Evolutionary conservation across 2,113 vertebrate species (phyloP), one percentile per base, ranked within the genome.

Genomic region (Neomonachus schauinslandi): DNA sequence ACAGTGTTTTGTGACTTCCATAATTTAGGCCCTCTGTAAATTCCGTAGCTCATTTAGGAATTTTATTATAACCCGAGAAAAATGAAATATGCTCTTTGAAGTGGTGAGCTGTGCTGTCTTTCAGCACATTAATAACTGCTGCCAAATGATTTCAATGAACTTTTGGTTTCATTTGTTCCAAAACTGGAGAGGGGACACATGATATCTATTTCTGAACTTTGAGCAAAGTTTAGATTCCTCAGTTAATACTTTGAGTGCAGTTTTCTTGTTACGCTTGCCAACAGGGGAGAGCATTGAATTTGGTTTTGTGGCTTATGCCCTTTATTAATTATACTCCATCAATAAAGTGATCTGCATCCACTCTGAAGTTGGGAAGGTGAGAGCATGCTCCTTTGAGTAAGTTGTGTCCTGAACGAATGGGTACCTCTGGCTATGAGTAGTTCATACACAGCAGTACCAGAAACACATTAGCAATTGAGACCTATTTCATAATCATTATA

Each of bases 391-490:
- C 36, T 36, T 72, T 15, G 36, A 55, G 42, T 16, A 36, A 57
- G 24, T 22, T 59, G 53, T 53, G 74, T 21, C 14, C 13, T 46
- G 53, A 63, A 4, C 3, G 53, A 42, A 18, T 9, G 49, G n/a
- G 31, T 13, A 2, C 18, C 46, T n/a, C 59, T 51, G 67, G 24
- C n/a, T 83, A 0, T 63, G 13, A 24, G 49, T 76, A 65, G 28
- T 81, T 0, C 19, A 0, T 9, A 2, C 39, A 2, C 51, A 46
- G 7, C 21, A 2, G 7, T 59, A 0, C 55, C 31, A 51, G 53
- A 46, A 82, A 65, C 76, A 21, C 67, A 18, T 49, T 22, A 51
- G 84, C 36, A 24, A 12, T 19, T 2, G 72, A 76, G 74, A 65
- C 83, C 59, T 69, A 11, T 59, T 72, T 36, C 53, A 65, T 61